These are phyloP conservation scores for Rhimphoctona megacephalus DNA, from an alignment of 2,888 invertebrate species.

Conservation along the genomic window DNA sequence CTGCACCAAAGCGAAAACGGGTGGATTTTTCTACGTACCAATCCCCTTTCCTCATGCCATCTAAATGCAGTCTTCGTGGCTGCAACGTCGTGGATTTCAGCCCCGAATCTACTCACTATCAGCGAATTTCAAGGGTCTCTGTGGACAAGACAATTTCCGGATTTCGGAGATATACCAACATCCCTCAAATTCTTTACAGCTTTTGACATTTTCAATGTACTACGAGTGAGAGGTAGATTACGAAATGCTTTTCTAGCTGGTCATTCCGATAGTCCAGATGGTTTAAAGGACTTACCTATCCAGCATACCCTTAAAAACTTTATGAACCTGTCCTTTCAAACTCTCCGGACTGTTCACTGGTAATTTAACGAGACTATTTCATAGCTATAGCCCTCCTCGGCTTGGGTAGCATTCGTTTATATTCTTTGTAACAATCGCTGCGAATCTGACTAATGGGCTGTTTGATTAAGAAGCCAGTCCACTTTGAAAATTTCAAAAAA, in stretches of 20 bases:
- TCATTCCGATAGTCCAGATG: not conserved
- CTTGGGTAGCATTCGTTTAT: not conserved
- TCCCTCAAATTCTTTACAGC: slow-evolving; percentile 13
- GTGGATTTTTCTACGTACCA: not conserved
- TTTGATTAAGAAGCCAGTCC: too few relatives aligned
- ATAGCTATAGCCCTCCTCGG: not conserved
- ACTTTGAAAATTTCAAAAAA: too few relatives aligned
- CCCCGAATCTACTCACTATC: slow-evolving; percentile 21
- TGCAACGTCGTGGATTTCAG: slow-evolving; percentile 23
- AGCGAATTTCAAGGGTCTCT: not conserved
- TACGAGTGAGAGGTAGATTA: slow-evolving; percentile 32
- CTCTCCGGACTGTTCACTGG: slow-evolving; percentile 4
- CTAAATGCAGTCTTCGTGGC: slow-evolving; percentile 35
- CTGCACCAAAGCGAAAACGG: not conserved
- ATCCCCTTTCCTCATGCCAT: not conserved
- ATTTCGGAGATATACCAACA: slow-evolving; percentile 43
- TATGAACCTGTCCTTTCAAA: slow-evolving; percentile 32
- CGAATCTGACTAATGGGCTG: not conserved
- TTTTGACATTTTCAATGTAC: slow-evolving; percentile 13
- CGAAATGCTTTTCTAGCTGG: slow-evolving; percentile 44
- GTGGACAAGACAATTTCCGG: slow-evolving; percentile 60
- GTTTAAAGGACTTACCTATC: not conserved
- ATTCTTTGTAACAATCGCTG: not conserved
- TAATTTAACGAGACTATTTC: slow-evolving; percentile 8
- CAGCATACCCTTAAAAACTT: slow-evolving; percentile 41